Evolutionary conservation across 2,797 vertebrate species (phyloP), one percentile per base, ranked within the genome.

Genomic region (Spatula clypeata): DNA sequence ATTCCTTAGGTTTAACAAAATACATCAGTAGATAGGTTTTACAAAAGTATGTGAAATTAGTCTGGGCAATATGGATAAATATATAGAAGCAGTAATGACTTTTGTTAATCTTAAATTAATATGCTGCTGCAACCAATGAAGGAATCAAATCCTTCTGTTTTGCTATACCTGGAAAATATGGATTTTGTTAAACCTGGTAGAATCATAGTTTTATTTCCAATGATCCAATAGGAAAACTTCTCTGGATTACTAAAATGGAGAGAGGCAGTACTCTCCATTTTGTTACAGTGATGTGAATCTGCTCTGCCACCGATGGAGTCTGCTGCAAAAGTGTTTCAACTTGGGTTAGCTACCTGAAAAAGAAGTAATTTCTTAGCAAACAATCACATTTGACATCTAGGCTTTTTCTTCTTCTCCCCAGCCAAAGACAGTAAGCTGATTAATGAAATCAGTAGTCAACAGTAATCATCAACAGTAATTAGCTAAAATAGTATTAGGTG

Each of bases 341-440:
- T 15, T 69, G 42, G 13, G 14, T 2, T 4, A 53, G 42, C 14
- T 60, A 13, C 55, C 42, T 58, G 62, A 47, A 81, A 80, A 89
- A n/a, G 18, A 60, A 44, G n/a, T 15, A 55, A 51, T 44, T 80
- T 73, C 18, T 84, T n/a, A 55, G 31, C 38, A 24, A 29, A 58
- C 16, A 64, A 45, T 77, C 44, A 27, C 1, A 0, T 80, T 71
- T 88, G 54, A 44, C n/a, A 36, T 64, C 34, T 66, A n/a, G 38
- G 6, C 53, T 81, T 81, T 80, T 32, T 42, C 83, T 76, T 36
- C 15, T 29, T 15, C 12, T 29, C 15, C 26, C 9, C 8, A 20
- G 13, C 32, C 64, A 60, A 81, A 71, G 64, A 69, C n/a, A 77
- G 29, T 70, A 88, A 96, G 55, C 86, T 66, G 72, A 72, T 83